These are phyloP conservation scores for Amiota minor DNA, from an alignment of 2,888 invertebrate genomes.

Conservation along the genomic window DNA sequence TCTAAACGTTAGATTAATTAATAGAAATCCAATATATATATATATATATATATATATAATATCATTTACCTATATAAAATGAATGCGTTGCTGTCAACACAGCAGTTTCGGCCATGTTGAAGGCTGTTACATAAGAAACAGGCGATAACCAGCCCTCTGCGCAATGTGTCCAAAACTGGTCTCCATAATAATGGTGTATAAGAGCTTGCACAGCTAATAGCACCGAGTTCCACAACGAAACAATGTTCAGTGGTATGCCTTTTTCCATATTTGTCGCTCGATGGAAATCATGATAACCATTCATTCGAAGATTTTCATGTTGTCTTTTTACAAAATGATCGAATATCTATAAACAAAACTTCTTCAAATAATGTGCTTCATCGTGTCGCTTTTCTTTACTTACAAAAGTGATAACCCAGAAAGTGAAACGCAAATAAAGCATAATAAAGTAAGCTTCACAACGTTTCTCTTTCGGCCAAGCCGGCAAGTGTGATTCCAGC, in stretches of 20 bases:
- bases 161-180: conserved; percentile 75
- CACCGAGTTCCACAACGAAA: conserved; percentile 78
- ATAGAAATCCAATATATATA: neutral
- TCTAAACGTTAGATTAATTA: conserved; percentile 68
- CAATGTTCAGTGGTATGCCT: conserved; percentile 78
- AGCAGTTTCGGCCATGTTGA: conserved; percentile 75
- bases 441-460: conserved; percentile 78
- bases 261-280: conserved; percentile 77
- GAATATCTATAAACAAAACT: conserved; percentile 73
- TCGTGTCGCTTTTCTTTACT: conserved; percentile 50
- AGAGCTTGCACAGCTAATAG: conserved; percentile 76
- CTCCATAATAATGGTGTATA: conserved; percentile 77
- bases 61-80: conserved; percentile 75
- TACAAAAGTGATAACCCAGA: conserved; percentile 78
- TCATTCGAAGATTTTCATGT: conserved; percentile 78
- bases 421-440: conserved; percentile 76
- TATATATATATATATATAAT: no score
- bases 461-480: conserved; percentile 69
- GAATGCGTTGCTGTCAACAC: conserved; percentile 75
- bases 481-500: conserved; percentile 66
- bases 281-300: conserved; percentile 82
- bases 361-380: conserved; percentile 12
- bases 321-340: conserved; percentile 77
- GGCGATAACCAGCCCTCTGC: conserved; percentile 75
- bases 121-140: conserved; percentile 77